These are phyloP conservation scores for Brachyopa scutellaris DNA, from an alignment of 2,888 invertebrate species.

Conservation along the genomic window DNA sequence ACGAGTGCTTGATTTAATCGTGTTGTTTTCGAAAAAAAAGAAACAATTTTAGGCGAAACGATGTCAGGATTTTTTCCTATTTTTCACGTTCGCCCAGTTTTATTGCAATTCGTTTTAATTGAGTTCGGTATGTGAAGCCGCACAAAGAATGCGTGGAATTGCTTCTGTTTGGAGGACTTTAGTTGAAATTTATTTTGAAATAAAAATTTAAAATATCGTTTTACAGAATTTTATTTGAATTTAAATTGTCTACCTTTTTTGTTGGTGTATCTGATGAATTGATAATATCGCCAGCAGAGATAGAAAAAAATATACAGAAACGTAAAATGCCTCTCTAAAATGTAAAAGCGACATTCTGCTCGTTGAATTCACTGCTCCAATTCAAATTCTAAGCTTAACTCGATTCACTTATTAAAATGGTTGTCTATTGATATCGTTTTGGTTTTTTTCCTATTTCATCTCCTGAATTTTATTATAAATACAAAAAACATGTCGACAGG, in stretches of 20 bases:
- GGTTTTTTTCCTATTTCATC: neutral
- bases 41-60: constrained; percentile 4
- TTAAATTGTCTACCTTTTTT: constrained; percentile 1
- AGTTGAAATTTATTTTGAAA: constrained; percentile 55
- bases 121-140: constrained; percentile 32
- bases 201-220: constrained; percentile 48
- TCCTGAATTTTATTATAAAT: neutral
- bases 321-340: neutral
- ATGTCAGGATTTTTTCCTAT: neutral
- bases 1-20: constrained; percentile 41
- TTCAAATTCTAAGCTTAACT: constrained; percentile 22
- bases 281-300: constrained; percentile 44
- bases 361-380: no score
- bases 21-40: constrained; percentile 24
- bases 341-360: no score
- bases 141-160: constrained; percentile 29
- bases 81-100: neutral
- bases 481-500: neutral
- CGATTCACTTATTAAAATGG: neutral
- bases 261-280: constrained; percentile 39
- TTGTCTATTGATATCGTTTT: no score
- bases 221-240: constrained; percentile 7
- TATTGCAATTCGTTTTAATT: constrained; percentile 56
- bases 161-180: constrained; percentile 42
- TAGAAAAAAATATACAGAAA: constrained; percentile 34